These are phyloP conservation scores for Gallinago jamesoni DNA, from an alignment of 2,113 vertebrate species.

Conservation along the genomic window DNA sequence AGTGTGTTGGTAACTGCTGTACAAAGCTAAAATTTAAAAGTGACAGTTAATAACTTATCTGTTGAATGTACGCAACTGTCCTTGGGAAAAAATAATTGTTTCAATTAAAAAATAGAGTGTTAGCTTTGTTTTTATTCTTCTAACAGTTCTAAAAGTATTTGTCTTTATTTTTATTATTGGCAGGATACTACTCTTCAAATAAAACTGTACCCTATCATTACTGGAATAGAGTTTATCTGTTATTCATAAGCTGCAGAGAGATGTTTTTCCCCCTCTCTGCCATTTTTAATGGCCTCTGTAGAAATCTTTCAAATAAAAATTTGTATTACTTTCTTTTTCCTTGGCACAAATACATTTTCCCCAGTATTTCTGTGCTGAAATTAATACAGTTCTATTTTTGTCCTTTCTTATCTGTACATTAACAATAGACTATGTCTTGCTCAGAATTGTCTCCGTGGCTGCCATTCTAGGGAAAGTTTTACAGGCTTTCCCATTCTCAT, in stretches of 20 bases:
- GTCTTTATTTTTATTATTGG: slow-evolving; percentile 44
- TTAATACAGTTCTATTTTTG: slow-evolving; percentile 56
- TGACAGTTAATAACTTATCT: slow-evolving; percentile 48
- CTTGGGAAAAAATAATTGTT: slow-evolving; percentile 29
- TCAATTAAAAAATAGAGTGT: neutral
- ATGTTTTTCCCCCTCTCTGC: neutral
- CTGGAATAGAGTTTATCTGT: slow-evolving; percentile 51
- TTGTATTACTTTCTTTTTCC: slow-evolving; percentile 18
- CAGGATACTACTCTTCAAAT: slow-evolving; percentile 39
- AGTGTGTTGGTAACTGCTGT: neutral
- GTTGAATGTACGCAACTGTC: neutral
- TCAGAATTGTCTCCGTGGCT: slow-evolving; percentile 14
- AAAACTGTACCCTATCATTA: slow-evolving; percentile 26
- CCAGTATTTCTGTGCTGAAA: slow-evolving; percentile 9
- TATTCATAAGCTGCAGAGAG: slow-evolving; percentile 54
- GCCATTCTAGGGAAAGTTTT: neutral
- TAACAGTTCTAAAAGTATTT: slow-evolving; percentile 29
- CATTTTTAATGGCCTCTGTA: slow-evolving; percentile 47
- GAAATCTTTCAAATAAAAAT: slow-evolving; percentile 40
- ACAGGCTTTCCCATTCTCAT: neutral
- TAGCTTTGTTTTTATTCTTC: slow-evolving; percentile 35
- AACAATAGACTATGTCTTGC: slow-evolving; percentile 34
- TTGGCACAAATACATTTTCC: slow-evolving; percentile 15
- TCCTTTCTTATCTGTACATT: slow-evolving; percentile 33
- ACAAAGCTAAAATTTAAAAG: slow-evolving; percentile 14